Evolutionary conservation across 1,140 invertebrate genomes (phyloP), one percentile per base, ranked within the genome.

Genomic region (Megalonaias nervosa): DNA sequence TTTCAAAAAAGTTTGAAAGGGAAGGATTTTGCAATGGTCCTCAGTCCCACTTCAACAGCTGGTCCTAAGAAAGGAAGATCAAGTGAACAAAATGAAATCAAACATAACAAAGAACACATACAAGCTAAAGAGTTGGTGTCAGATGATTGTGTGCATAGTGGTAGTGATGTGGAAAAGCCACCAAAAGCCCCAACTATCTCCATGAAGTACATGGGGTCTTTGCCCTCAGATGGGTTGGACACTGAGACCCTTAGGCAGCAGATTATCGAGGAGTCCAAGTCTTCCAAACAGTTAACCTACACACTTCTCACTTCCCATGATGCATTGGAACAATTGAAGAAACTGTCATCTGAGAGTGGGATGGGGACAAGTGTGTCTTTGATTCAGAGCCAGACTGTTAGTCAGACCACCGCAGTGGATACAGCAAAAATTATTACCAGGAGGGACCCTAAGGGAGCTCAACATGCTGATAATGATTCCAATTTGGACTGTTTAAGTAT

Each of bases 191-290:
- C 16, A 4, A 73, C n/a, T 57, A 59, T 78, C 1, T 78, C 76
- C 17, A n/a, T 78, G 57, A 78, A 78, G 64, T 78, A 78, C 60
- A 78, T 78, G 76, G 76, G 76, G 16, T 69, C 70, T n/a, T 58
- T 78, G 21, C 76, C 71, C 0, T 48, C 38, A 48, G 76, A 73
- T 12, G 76, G 76, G 17, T 64, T 64, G 56, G 68, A 74, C 55
- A 73, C 69, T 62, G 76, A 78, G 19, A 38, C 70, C 12, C 21
- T 78, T 26, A 67, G 69, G 15, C 58, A 48, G 70, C 76, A 78
- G 26, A 71, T 78, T 21, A 68, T 71, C n/a, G 26, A 58, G 64
- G 71, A 78, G 23, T 69, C 68, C 48, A 78, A 78, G 55, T 48
- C 38, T 48, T 68, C 73, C 65, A 78, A 78, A 55, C 21, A 56